Evolutionary conservation across 2,888 invertebrate species (phyloP), one percentile per base, ranked within the genome.

Genomic region (Tetheella fluctuosa): DNA sequence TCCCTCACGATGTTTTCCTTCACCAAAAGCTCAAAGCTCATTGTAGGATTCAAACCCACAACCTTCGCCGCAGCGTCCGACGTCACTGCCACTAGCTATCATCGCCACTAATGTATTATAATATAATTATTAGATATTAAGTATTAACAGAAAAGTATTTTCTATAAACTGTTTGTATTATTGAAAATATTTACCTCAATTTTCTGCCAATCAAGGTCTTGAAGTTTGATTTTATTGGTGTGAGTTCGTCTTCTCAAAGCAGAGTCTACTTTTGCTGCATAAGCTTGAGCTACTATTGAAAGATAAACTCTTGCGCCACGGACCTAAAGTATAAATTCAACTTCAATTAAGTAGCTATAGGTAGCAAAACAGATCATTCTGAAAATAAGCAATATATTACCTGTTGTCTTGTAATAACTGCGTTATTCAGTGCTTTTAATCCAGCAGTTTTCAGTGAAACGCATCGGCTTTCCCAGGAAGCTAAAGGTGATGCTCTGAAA

Each of bases 121-220:
- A n/a, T n/a, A n/a, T n/a, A n/a, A n/a, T n/a, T n/a, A n/a, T n/a
- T n/a, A n/a, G n/a, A n/a, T n/a, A n/a, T n/a, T n/a, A n/a, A n/a
- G n/a, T n/a, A n/a, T n/a, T n/a, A 0, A 13, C 0, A 34, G 34
- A 34, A 34, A 34, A 34, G 15, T 10, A 15, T 28, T 17, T 12
- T 20, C 28, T 17, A 54, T 23, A 3, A 13, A 34, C 13, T 30
- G 13, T 34, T 34, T 34, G 34, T 30, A 30, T 34, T 34, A 34
- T 34, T 34, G 34, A 34, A 34, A 3, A 57, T 57, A 57, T 30
- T 67, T 62, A 95, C 95, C 89, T 96, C 96, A 61, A 95, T 91
- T 78, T 95, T 95, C 83, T 97, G 97, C 97, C 97, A 97, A 63
- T 95, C 95, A 6, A 97, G 91, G 80, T 97, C 97, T 77, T 96